Evolutionary conservation across 2,797 vertebrate genomes (phyloP).

Genomic region (Apodemus agrarius): DNA sequence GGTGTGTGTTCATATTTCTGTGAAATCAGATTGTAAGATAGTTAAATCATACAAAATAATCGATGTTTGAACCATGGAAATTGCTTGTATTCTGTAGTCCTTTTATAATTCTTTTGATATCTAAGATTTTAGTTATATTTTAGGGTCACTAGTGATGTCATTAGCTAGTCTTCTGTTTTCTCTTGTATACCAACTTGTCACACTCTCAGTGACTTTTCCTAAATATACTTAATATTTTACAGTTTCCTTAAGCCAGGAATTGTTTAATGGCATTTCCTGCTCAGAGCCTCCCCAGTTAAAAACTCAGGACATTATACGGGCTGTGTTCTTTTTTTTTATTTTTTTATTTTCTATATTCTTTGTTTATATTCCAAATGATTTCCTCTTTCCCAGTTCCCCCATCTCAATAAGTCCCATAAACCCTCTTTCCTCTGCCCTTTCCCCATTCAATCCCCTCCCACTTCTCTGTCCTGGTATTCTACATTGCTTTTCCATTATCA

Average conservation of each 20-base stretch:
- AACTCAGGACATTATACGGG: background rate
- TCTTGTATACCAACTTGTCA: background rate
- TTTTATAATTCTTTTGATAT: background rate
- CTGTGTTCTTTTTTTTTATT: background rate
- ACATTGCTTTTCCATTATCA: no score
- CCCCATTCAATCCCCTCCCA: no score
- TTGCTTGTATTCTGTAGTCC: background rate
- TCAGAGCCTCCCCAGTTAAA: background rate
- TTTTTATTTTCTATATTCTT: no score
- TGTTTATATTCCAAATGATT: no score
- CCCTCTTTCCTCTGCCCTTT: no score
- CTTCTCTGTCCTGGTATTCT: no score
- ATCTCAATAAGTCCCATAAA: no score
- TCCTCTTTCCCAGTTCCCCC: no score
- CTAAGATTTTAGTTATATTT: background rate
- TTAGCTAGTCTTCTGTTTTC: background rate
- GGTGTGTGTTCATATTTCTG: background rate
- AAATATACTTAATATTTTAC: background rate
- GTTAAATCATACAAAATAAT: background rate
- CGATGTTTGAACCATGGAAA: background rate
- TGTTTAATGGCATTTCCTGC: background rate
- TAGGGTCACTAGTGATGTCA: background rate
- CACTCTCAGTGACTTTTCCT: background rate
- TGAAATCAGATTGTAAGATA: background rate
- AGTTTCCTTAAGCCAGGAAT: background rate